phyloP scores from a whole-genome alignment of 2,888 invertebrate genomes.

The Colostygia pectinataria region DNA sequence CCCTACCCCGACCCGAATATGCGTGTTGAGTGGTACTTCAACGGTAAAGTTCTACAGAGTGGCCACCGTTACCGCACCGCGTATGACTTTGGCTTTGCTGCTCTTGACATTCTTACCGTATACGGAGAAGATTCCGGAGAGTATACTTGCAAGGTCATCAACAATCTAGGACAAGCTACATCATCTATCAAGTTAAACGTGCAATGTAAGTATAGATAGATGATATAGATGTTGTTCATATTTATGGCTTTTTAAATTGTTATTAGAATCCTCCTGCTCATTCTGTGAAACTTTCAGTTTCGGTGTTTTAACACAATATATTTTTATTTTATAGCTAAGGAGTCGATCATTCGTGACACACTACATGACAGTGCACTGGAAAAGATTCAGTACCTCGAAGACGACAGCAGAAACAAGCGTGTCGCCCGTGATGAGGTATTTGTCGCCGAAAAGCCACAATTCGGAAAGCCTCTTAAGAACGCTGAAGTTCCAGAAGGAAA shows the following conservation, averaged over 20 bases:
- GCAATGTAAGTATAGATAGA: slow-evolving; percentile 84
- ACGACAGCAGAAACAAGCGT: slow-evolving; percentile 89
- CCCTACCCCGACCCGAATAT: slow-evolving; percentile 95
- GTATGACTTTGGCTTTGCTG: slow-evolving; percentile 98
- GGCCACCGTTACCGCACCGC: slow-evolving; percentile 96
- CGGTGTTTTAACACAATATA: not conserved
- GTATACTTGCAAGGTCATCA: slow-evolving; percentile 94
- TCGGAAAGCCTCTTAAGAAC: slow-evolving; percentile 93
- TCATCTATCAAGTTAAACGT: slow-evolving; percentile 92
- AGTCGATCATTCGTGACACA: slow-evolving; percentile 93
- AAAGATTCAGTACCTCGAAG: slow-evolving; percentile 96
- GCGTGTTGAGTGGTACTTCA: slow-evolving; percentile 96
- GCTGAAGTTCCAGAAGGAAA: slow-evolving; percentile 93
- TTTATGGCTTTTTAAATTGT: too few species aligned
- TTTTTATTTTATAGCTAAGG: slow-evolving; percentile 84
- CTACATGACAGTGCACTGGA: slow-evolving; percentile 96
- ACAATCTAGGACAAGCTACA: slow-evolving; percentile 91
- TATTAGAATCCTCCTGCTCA: too few species aligned
- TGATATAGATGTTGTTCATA: too few species aligned
- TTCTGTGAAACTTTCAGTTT: too few species aligned
- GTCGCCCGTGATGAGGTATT: slow-evolving; percentile 88
- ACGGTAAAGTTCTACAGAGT: slow-evolving; percentile 93
- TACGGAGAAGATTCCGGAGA: slow-evolving; percentile 97
- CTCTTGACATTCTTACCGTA: slow-evolving; percentile 96
- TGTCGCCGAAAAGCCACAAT: slow-evolving; percentile 93